These are phyloP conservation scores for Tenthredo scrophulariae DNA, from an alignment of 2,888 invertebrate genomes.

Conservation along the genomic window DNA sequence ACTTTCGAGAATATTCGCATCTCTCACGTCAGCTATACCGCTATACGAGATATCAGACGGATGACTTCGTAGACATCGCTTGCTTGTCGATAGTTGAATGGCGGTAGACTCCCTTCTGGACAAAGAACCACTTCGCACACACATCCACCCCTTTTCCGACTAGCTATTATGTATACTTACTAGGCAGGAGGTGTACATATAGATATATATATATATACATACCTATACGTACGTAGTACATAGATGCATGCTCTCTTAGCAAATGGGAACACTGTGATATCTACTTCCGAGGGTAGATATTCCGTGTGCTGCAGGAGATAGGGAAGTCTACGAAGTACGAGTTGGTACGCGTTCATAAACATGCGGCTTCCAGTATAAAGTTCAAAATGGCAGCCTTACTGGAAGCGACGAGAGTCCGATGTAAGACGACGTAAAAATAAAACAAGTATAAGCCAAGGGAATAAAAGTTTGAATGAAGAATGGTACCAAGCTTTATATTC, in stretches of 20 bases:
- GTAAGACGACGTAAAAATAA: constrained; percentile 48
- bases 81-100: constrained; percentile 33
- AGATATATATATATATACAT: background rate
- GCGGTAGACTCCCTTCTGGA: constrained; percentile 11
- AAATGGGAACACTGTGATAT: constrained; percentile 39
- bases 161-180: background rate
- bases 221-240: background rate
- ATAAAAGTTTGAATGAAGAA: constrained; percentile 52
- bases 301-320: background rate
- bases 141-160: background rate
- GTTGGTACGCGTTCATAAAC: constrained; percentile 44
- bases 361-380: constrained; percentile 45
- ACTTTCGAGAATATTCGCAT: background rate
- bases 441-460: constrained; percentile 49
- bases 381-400: constrained; percentile 46
- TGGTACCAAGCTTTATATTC: constrained; percentile 51
- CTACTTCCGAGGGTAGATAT: background rate
- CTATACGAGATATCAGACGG: background rate
- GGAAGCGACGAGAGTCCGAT: constrained; percentile 52
- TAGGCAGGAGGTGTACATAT: background rate
- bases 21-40: too few species aligned
- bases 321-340: background rate
- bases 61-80: constrained; percentile 31
- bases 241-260: background rate
- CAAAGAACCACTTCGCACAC: constrained; percentile 39